Conservation (phyloP, 2,888 invertebrate species). For the Brachyptera risi region DNA sequence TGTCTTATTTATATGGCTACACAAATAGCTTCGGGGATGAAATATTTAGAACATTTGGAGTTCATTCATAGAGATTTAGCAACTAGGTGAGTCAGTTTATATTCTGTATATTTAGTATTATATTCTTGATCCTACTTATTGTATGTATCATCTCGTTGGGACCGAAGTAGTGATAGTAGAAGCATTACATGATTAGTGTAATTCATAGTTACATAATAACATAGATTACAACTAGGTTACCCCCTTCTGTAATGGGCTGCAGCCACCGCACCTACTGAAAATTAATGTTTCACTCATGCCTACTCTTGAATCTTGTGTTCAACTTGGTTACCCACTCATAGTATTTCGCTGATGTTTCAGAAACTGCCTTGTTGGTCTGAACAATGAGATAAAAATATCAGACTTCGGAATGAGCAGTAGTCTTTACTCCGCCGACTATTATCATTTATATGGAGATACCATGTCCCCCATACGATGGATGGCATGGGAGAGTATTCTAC, state of each 20-base stretch:
- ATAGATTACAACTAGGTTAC: no score
- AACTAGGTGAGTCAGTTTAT: conserved; percentile 57
- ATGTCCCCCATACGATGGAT: conserved; percentile 80
- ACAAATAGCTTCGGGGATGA: conserved; percentile 87
- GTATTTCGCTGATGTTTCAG: conserved; percentile 50
- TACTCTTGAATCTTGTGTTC: not conserved
- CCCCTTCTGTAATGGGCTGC: no score
- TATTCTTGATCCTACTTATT: no score
- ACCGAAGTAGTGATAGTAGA: no score
- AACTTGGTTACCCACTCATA: no score
- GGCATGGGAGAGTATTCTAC: conserved; percentile 79
- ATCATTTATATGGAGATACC: conserved; percentile 63
- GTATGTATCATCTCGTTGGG: no score
- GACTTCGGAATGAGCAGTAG: conserved; percentile 69
- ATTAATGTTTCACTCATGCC: not conserved
- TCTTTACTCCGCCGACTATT: conserved; percentile 73
- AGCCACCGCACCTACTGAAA: not conserved
- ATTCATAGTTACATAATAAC: no score
- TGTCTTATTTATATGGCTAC: conserved; percentile 81
- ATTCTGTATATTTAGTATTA: no score
- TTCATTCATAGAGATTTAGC: conserved; percentile 85
- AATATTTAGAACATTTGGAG: conserved; percentile 79
- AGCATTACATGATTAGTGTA: no score
- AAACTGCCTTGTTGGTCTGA: conserved; percentile 77
- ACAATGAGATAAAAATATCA: conserved; percentile 67